A percentile compares a stretch with the other conserved stretches of the same genome.
Conservation (phyloP, 2,113 vertebrate species). For the Prionailurus viverrinus region DNA sequence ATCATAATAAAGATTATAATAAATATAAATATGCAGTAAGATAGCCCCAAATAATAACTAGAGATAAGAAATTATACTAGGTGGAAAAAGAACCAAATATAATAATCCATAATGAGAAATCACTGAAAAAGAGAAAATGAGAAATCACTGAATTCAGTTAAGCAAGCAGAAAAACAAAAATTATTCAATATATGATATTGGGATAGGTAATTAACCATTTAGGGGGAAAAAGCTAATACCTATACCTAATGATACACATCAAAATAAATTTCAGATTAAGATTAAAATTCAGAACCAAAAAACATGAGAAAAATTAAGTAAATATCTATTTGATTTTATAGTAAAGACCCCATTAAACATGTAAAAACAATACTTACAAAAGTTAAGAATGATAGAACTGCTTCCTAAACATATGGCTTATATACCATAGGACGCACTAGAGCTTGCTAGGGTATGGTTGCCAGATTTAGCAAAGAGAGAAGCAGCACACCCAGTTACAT, state of each 20-base stretch:
- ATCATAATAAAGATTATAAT: not conserved
- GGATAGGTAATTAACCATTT: not conserved
- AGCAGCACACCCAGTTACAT: not conserved
- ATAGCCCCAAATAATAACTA: not conserved
- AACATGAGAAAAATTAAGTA: not conserved
- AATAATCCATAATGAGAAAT: conserved; percentile 19
- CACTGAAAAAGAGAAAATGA: not conserved
- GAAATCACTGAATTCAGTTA: not conserved
- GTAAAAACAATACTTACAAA: not conserved
- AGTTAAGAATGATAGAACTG: not conserved
- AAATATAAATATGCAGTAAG: not conserved
- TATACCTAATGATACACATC: not conserved
- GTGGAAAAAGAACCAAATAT: not conserved
- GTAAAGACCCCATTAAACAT: not conserved
- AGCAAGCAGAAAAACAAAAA: not conserved
- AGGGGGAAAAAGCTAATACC: not conserved
- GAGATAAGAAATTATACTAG: not conserved
- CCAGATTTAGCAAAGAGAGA: not conserved
- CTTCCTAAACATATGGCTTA: not conserved
- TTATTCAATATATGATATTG: not conserved
- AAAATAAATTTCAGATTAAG: not conserved
- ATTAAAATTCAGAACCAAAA: not conserved
- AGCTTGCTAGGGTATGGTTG: not conserved
- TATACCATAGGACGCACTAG: not conserved
- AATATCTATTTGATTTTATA: not conserved